Evolutionary conservation across 2,113 vertebrate species (phyloP).

Genomic region (Sebastes schlegelii): DNA sequence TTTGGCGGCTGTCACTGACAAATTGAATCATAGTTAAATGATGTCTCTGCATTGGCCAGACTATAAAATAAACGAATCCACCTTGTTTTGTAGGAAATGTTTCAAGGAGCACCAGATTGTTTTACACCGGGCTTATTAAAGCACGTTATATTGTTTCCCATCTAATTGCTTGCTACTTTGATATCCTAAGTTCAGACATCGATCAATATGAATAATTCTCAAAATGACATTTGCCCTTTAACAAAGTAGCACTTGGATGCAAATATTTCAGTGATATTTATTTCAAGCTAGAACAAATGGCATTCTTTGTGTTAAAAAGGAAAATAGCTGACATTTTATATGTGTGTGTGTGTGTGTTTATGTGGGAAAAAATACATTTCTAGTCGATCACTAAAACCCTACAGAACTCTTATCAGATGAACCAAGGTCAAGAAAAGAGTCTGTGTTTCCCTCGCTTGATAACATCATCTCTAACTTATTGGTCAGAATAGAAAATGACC

Average conservation of each 20-base stretch:
- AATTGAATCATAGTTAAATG: not conserved
- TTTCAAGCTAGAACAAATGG: constrained; percentile 26
- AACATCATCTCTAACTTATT: not conserved
- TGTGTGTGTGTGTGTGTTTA: not conserved
- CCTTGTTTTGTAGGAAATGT: not conserved
- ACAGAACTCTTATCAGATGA: not conserved
- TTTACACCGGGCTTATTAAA: not conserved
- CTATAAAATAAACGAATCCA: not conserved
- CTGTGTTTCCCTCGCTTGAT: not conserved
- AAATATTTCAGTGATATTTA: constrained; percentile 42
- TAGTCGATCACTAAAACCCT: constrained; percentile 1
- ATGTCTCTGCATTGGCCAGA: not conserved
- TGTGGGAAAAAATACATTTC: constrained; percentile 1
- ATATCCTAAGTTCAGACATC: not conserved
- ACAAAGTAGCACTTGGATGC: constrained; percentile 21
- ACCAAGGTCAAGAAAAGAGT: constrained; percentile 3
- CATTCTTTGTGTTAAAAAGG: not conserved
- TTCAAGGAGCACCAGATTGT: too few species aligned
- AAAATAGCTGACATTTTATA: not conserved
- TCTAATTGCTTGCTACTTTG: not conserved
- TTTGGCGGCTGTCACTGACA: too few species aligned
- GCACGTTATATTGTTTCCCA: not conserved
- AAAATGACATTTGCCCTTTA: constrained; percentile 42
- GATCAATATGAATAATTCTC: constrained; percentile 23
- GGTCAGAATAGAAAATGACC: not conserved